Conservation (phyloP, 1,140 invertebrate genomes). For the Drosophila sturtevanti region DNA sequence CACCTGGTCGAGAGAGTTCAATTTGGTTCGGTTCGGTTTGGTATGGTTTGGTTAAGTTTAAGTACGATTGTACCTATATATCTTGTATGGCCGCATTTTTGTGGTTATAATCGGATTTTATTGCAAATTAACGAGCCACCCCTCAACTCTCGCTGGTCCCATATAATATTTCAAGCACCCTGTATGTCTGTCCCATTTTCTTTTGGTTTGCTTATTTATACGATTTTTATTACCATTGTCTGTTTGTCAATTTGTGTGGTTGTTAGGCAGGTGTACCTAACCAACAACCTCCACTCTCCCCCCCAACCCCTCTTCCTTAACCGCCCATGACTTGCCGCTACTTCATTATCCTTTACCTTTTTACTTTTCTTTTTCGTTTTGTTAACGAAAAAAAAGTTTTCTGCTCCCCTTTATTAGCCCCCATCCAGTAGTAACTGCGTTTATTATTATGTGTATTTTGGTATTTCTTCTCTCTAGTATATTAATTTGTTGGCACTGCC, state of each 20-base stretch:
- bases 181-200: slow-evolving; percentile 56
- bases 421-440: slow-evolving; percentile 36
- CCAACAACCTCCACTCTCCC: background rate
- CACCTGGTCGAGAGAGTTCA: slow-evolving; percentile 45
- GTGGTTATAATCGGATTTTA: slow-evolving; percentile 82
- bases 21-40: slow-evolving; percentile 23
- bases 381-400: slow-evolving; percentile 45
- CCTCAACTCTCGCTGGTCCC: slow-evolving; percentile 13
- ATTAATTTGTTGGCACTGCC: slow-evolving; percentile 72
- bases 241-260: slow-evolving; percentile 40
- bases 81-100: slow-evolving; percentile 77
- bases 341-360: slow-evolving; percentile 67
- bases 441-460: slow-evolving; percentile 75
- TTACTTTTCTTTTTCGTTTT: background rate
- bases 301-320: background rate
- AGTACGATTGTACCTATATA: slow-evolving; percentile 44
- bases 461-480: slow-evolving; percentile 59
- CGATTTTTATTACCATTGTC: slow-evolving; percentile 72
- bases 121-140: slow-evolving; percentile 79
- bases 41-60: slow-evolving; percentile 26
- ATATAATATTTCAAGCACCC: slow-evolving; percentile 54
- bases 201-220: slow-evolving; percentile 67
- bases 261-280: slow-evolving; percentile 67
- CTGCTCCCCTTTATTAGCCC: slow-evolving; percentile 36
- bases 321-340: slow-evolving; percentile 14